A percentile compares a stretch with the other conserved stretches of the same genome.
Conservation (phyloP, 2,888 invertebrate genomes). For the Papilio protenor region DNA sequence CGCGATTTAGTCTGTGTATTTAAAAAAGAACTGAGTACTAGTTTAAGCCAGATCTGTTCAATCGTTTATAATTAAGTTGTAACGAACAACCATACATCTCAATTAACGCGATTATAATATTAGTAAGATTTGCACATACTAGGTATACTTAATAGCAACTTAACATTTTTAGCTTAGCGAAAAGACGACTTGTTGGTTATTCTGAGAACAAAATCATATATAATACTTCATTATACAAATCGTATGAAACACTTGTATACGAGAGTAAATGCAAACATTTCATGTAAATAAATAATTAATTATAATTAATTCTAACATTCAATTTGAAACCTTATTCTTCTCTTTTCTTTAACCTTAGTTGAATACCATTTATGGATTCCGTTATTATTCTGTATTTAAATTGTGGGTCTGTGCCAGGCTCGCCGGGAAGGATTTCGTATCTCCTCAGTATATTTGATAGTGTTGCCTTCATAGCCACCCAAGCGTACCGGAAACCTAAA, state of each 20-base stretch:
- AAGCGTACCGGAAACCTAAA: conserved; percentile 56
- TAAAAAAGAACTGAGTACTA: background rate
- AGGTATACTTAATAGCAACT: background rate
- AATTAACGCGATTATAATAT: too few species aligned
- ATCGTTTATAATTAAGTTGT: background rate
- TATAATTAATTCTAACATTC: background rate
- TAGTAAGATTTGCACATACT: background rate
- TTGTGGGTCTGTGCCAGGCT: conserved; percentile 53
- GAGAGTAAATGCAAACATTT: background rate
- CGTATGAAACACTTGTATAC: background rate
- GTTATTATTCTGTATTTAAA: conserved; percentile 56
- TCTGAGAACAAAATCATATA: background rate
- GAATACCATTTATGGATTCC: conserved; percentile 57
- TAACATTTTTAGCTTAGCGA: background rate
- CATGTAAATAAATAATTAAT: background rate
- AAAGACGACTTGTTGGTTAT: background rate
- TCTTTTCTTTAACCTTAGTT: conserved; percentile 53
- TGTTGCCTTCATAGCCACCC: conserved; percentile 58
- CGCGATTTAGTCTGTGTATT: background rate
- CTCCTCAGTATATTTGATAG: conserved; percentile 55
- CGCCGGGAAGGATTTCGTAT: conserved; percentile 53
- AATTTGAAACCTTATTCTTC: background rate
- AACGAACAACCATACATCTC: too few species aligned
- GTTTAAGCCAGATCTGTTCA: background rate
- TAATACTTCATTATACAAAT: background rate